Evolutionary conservation across 2,113 vertebrate genomes (phyloP).

Genomic region (Sarotherodon lohbergeri): DNA sequence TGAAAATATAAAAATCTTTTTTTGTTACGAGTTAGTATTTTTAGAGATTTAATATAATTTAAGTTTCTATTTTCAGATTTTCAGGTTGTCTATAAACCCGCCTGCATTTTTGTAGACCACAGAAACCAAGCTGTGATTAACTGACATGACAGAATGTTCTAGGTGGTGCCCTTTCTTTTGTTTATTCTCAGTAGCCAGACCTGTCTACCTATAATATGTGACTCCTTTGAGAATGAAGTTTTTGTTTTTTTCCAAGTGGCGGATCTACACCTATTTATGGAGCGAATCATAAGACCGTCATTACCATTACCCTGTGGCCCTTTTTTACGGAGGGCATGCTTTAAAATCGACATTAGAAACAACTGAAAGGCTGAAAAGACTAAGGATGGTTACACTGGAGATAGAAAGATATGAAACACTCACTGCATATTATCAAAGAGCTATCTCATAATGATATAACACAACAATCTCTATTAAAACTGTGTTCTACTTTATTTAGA

Average conservation of each 20-base stretch:
- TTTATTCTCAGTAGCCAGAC: background rate
- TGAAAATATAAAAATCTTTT: background rate
- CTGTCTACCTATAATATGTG: background rate
- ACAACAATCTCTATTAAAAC: background rate
- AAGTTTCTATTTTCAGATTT: background rate
- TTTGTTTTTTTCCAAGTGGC: background rate
- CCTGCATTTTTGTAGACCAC: background rate
- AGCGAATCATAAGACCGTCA: constrained; percentile 50
- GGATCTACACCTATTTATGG: constrained; percentile 35
- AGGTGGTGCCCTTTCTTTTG: background rate
- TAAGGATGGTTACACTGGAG: background rate
- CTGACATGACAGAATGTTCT: background rate
- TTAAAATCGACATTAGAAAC: background rate
- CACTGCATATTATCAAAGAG: background rate
- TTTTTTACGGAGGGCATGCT: background rate
- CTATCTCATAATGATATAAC: background rate
- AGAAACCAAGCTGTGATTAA: background rate
- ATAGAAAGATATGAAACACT: background rate
- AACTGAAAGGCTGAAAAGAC: background rate
- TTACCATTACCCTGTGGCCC: constrained; percentile 12
- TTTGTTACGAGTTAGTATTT: background rate
- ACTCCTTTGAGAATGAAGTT: background rate
- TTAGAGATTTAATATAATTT: background rate
- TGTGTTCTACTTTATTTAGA: background rate
- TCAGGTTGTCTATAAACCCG: background rate